Conservation (phyloP, 2,888 invertebrate genomes). For the Crocallis elinguaria region DNA sequence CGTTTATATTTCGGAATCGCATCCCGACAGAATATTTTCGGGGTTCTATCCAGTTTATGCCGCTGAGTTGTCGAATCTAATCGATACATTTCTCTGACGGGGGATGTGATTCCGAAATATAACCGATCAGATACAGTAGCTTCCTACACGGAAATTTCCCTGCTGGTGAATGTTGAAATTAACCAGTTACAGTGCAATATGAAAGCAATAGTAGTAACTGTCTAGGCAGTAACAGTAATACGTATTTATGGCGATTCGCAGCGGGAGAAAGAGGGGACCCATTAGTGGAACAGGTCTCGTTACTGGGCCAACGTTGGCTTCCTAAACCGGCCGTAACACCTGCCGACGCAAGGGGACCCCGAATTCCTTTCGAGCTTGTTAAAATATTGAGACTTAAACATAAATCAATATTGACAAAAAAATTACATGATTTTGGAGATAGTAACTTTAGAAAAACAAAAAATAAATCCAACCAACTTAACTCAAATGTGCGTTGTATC, state of each 20-base stretch:
- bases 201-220: constrained; percentile 26
- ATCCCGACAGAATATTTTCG: no score
- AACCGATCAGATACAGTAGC: no score
- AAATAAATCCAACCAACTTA: neutral
- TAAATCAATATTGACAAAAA: constrained; percentile 29
- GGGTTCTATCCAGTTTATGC: no score
- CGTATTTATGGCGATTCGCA: constrained; percentile 37
- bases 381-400: constrained; percentile 33
- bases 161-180: constrained; percentile 6
- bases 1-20: no score
- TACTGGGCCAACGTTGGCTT: constrained; percentile 53
- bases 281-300: constrained; percentile 62
- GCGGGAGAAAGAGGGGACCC: constrained; percentile 39
- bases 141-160: neutral
- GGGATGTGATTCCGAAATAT: no score
- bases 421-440: neutral
- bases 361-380: constrained; percentile 52
- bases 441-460: constrained; percentile 1
- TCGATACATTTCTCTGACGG: no score
- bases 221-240: constrained; percentile 36
- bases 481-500: neutral
- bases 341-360: constrained; percentile 56
- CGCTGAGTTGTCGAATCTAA: no score
- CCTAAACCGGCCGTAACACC: constrained; percentile 64
- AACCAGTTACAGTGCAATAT: constrained; percentile 17